These are phyloP conservation scores for Paramuricea clavata DNA, from an alignment of 92 coral and sea anemone genomes.

Conservation along the genomic window DNA sequence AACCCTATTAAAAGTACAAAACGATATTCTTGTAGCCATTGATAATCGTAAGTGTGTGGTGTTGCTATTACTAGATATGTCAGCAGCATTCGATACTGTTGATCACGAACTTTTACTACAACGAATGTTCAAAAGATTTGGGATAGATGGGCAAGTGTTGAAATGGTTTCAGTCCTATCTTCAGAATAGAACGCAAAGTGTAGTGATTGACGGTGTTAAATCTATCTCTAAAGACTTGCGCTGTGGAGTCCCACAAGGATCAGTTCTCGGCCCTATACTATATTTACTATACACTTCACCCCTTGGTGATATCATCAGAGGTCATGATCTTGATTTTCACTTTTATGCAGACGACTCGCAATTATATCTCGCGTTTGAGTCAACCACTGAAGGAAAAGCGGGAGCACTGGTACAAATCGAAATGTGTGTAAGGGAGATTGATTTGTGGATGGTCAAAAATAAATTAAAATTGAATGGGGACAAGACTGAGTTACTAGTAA, in stretches of 20 bases:
- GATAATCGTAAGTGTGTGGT: conserved; percentile 22
- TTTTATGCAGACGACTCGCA: neutral
- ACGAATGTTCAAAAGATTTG: conserved; percentile 20
- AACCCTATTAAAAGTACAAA: conserved; percentile 44
- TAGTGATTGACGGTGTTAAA: conserved; percentile 18
- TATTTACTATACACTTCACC: neutral
- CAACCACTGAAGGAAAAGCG: too few relatives aligned
- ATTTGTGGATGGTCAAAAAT: neutral
- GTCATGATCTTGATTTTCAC: neutral
- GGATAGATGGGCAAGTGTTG: conserved; percentile 32
- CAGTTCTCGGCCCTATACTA: neutral
- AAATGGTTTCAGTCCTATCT: conserved; percentile 40
- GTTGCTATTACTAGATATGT: conserved; percentile 34
- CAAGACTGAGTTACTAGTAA: neutral
- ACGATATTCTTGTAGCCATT: conserved; percentile 37
- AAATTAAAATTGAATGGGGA: neutral
- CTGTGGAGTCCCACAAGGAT: conserved; percentile 35
- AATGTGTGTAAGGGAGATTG: neutral
- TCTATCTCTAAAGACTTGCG: conserved; percentile 7
- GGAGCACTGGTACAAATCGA: neutral
- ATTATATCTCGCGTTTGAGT: neutral
- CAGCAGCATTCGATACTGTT: conserved; percentile 47
- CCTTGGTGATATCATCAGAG: neutral
- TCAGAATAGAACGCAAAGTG: conserved; percentile 26
- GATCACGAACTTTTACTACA: conserved; percentile 30